Evolutionary conservation across 1,140 invertebrate species (phyloP), one percentile per base, ranked within the genome.

Genomic region (Leptopilina clavipes): DNA sequence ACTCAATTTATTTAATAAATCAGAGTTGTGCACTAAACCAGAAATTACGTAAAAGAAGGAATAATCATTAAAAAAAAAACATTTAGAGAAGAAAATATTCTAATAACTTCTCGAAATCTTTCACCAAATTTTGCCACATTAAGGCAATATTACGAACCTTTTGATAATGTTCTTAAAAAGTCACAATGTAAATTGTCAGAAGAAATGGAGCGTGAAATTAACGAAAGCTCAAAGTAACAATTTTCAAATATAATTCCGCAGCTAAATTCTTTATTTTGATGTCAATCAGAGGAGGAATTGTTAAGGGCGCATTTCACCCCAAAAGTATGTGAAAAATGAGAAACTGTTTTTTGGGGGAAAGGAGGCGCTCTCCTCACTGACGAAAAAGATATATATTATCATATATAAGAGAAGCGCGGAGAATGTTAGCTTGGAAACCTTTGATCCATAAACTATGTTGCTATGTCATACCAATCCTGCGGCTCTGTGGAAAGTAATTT

Each of bases 371-470:
- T 9, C 70, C 71, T 65, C 25, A n/a, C 73, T 72, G 74, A 59
- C 72, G 65, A 79, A 40, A 81, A 77, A 82, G 75, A 80, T 72
- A 54, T n/a, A n/a, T 71, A 25, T 22, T 48, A n/a, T 54, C 37
- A 76, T 73, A 81, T 31, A 40, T 40, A 9, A 73, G 77, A 81
- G 80, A 82, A 76, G 77, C 17, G 19, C 72, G 40, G 77, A 71
- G 81, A 81, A 76, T 77, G 81, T 81, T 83, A 73, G 76, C 72
- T 17, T 48, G 56, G 56, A 71, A 75, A 83, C 77, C 79, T 83
- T 83, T 83, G 82, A 83, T 83, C 81, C 79, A 71, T 76, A 79
- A 83, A 83, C 81, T 83, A 83, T 83, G 82, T 73, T 73, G 82
- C 79, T 72, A 79, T 83, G 79, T 78, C 81, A 81, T 83, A 75